Base-by-base conservation (phyloP, 2,113 vertebrate species). In the Lycaon pictus region DNA sequence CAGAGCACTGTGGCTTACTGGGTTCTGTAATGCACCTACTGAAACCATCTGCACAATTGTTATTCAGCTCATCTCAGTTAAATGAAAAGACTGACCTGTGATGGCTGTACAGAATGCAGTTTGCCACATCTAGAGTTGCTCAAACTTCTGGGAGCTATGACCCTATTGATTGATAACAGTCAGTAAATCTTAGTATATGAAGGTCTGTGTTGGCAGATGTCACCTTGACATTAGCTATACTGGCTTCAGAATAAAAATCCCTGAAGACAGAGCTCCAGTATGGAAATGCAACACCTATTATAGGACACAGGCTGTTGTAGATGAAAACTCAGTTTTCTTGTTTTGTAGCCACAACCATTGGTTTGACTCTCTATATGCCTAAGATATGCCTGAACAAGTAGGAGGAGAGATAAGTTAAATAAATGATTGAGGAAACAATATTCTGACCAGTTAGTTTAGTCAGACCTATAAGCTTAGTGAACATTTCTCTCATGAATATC, bases 371-470 rank as follows among this genome's bases (percentile, higher is more conserved):
- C 65, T 69, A 60, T 35, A 23, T 4, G 58, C 7, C 53, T 65
- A 65, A 82, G 35, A 37, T 32, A 86, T 11, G 12, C 3, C 69
- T 84, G 48, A 82, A 77, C 43, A 0, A 87, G 93, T 6, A 16
- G 23, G 12, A 5, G 6, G 19, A 82, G 0, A 15, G 4, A 65
- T 29, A 84, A 58, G 77, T 32, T 84, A 80, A 90, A 67, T 15
- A 32, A 92, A 6, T 15, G 16, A 81, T 5, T 88, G 10, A 93
- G 20, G 58, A 83, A 94, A 96, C 55, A 48, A 83, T 58, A 92
- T 67, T 80, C 37, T 96, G 62, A 72, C 7, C 12, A 81, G 35
- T 65, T 95, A 63, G 74, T 48, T 88, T 84, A 90, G 29, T 93
- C 62, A 71, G 17, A 65, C 11, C 29, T 83, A 32, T 86, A 58